Percentiles rank a stretch among this genome's conserved stretches.
Conservation (phyloP, 2,888 invertebrate species). For the Temnothorax unifasciatus region DNA sequence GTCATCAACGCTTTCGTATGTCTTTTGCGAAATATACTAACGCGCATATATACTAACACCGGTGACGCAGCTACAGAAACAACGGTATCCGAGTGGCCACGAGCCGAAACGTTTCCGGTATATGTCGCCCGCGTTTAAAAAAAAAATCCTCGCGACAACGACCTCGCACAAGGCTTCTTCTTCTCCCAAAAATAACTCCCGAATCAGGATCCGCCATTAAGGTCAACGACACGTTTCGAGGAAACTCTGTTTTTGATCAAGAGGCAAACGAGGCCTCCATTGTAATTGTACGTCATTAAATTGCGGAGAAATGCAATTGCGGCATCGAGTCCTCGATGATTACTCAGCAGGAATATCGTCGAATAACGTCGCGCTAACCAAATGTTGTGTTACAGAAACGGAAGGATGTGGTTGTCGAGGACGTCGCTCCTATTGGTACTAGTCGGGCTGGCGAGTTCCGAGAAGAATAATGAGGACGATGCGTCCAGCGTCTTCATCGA, state of each 20-base stretch:
- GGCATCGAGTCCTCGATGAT: not conserved
- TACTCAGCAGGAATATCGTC: conserved; percentile 3
- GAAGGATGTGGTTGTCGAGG: conserved; percentile 79
- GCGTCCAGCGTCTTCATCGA: conserved; percentile 90
- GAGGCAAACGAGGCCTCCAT: not conserved
- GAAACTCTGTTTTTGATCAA: not conserved
- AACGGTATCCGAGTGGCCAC: conserved; percentile 82
- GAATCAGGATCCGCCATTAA: conserved; percentile 64
- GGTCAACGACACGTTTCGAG: conserved; percentile 67
- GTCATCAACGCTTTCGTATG: conserved; percentile 25
- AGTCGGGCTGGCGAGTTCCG: conserved; percentile 73
- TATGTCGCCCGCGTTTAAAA: conserved; percentile 71
- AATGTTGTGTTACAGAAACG: conserved; percentile 42
- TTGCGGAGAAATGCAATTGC: conserved; percentile 9
- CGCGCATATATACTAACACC: not conserved
- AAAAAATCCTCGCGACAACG: conserved; percentile 67
- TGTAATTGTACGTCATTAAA: conserved; percentile 18
- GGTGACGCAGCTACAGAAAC: conserved; percentile 59
- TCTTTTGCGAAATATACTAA: conserved; percentile 13
- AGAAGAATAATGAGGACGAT: conserved; percentile 85
- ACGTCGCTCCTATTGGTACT: conserved; percentile 76
- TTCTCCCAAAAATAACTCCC: conserved; percentile 75
- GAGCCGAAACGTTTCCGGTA: conserved; percentile 83
- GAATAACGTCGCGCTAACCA: conserved; percentile 3
- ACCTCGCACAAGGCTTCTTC: conserved; percentile 64